Conservation (phyloP, 2,888 invertebrate genomes). For the Netelia virgata region DNA sequence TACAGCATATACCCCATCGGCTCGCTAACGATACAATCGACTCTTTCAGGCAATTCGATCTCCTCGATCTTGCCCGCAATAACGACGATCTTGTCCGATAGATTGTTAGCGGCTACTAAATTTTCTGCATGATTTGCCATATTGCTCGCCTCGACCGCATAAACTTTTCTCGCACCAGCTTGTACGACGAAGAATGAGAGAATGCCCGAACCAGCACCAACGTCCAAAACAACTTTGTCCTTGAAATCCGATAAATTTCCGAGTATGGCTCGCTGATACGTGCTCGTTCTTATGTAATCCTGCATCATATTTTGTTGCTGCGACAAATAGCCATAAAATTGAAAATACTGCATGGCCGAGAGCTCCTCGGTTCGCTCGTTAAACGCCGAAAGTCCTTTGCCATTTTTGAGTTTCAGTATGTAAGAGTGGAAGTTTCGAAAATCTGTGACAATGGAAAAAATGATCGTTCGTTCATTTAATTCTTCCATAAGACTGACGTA, state of each 20-base stretch:
- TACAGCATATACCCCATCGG: conserved; percentile 99
- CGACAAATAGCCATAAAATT: conserved; percentile 99
- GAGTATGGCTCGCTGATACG: conserved; percentile 98
- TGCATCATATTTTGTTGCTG: conserved; percentile 99
- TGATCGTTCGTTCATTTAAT: background rate
- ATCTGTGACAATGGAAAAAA: conserved; percentile 85
- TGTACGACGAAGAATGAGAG: conserved; percentile 99
- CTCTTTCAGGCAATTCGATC: conserved; percentile 96
- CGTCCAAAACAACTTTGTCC: conserved; percentile 97
- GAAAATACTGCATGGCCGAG: conserved; percentile 99
- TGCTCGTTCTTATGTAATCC: conserved; percentile 99
- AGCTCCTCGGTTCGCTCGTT: conserved; percentile 98
- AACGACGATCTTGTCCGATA: conserved; percentile 95
- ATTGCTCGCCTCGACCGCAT: conserved; percentile 99
- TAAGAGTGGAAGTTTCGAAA: conserved; percentile 91
- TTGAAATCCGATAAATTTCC: conserved; percentile 97
- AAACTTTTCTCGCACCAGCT: conserved; percentile 98
- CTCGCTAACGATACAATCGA: conserved; percentile 99
- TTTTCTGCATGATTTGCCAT: conserved; percentile 99
- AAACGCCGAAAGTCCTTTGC: conserved; percentile 93
- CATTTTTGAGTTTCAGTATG: conserved; percentile 90
- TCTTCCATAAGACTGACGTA: no score
- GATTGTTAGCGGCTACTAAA: conserved; percentile 95
- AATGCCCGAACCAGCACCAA: conserved; percentile 99
- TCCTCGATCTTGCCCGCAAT: conserved; percentile 99